phyloP scores from a whole-genome alignment of 2,113 vertebrate genomes.

The Sinosuthora webbiana region DNA sequence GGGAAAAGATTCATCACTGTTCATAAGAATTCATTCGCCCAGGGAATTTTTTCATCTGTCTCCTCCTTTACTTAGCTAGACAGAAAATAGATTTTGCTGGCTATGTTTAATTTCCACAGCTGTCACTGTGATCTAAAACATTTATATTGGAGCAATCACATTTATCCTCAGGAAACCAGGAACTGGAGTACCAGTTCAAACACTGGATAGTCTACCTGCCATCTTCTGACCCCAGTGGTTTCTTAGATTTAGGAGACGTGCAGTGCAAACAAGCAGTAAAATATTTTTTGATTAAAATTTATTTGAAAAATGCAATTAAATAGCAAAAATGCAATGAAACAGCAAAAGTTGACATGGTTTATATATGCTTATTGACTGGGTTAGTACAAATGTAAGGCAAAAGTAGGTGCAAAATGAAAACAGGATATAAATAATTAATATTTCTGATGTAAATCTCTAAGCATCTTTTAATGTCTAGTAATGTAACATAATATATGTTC shows the following conservation, averaged over 20 bases:
- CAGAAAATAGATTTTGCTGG: slow-evolving; percentile 55
- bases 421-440: neutral
- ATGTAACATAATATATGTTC: neutral
- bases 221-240: neutral
- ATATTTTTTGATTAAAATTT: neutral
- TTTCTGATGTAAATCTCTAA: neutral
- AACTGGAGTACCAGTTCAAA: neutral
- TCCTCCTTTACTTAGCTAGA: slow-evolving; percentile 30
- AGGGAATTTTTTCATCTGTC: slow-evolving; percentile 53
- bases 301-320: neutral
- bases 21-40: neutral
- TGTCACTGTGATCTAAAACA: slow-evolving; percentile 57
- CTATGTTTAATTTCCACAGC: slow-evolving; percentile 56
- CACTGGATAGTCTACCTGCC: neutral
- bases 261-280: neutral
- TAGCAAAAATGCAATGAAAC: neutral
- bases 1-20: neutral
- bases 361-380: neutral
- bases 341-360: neutral
- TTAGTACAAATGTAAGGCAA: neutral
- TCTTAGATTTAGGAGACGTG: neutral
- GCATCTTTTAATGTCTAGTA: neutral
- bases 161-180: slow-evolving; percentile 28
- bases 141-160: slow-evolving; percentile 37
- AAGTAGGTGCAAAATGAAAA: neutral